phyloP scores from a whole-genome alignment of 1,140 invertebrate species.

The Eriocheir sinensis region DNA sequence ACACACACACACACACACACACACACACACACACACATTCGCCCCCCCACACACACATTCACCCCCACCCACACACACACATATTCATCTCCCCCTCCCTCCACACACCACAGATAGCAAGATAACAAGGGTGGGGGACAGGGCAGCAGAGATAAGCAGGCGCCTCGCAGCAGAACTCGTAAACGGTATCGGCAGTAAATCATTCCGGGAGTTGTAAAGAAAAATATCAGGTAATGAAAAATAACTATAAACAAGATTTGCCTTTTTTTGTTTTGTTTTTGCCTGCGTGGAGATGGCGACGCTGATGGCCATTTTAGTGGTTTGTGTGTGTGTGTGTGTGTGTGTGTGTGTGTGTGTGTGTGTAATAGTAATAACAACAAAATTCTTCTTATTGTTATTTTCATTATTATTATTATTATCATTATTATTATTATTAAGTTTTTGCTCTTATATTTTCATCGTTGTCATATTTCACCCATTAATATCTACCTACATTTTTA shows the following conservation, averaged over 20 bases:
- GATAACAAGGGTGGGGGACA: not conserved
- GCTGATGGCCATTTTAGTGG: too few relatives aligned
- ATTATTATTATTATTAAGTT: too few relatives aligned
- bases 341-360: too few relatives aligned
- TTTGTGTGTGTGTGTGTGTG: too few relatives aligned
- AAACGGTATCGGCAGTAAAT: not conserved
- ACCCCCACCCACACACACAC: conserved; percentile 31
- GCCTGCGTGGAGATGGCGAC: too few relatives aligned
- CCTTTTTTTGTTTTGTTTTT: not conserved
- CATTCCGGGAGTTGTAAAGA: not conserved
- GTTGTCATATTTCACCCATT: too few relatives aligned
- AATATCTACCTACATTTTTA: too few relatives aligned
- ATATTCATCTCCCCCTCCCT: too few relatives aligned
- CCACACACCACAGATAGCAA: not conserved
- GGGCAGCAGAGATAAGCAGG: not conserved
- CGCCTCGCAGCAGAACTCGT: not conserved
- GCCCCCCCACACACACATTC: conserved; percentile 8
- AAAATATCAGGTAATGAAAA: not conserved
- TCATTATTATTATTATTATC: too few relatives aligned
- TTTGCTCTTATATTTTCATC: too few relatives aligned
- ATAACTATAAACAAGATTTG: not conserved
- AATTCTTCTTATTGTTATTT: too few relatives aligned
- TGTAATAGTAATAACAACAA: too few relatives aligned
- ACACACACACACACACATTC: conserved; percentile 46
- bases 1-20: conserved; percentile 45